These are phyloP conservation scores for Microhierax caerulescens DNA, from an alignment of 2,797 vertebrate genomes.

Conservation along the genomic window DNA sequence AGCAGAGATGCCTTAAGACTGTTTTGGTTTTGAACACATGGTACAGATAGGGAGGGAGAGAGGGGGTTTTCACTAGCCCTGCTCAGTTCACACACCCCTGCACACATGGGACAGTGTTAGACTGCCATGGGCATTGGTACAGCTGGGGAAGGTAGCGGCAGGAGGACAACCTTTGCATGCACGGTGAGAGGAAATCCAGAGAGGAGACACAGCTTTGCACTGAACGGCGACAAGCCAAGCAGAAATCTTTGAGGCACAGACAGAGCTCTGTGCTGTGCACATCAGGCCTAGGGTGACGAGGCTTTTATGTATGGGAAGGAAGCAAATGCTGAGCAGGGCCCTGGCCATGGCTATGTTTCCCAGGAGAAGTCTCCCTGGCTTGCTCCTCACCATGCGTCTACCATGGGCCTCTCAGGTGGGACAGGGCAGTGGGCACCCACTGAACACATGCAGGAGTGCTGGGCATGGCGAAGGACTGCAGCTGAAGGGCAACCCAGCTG, in stretches of 20 bases:
- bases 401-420: neutral
- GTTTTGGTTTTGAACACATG: neutral
- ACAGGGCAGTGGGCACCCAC: neutral
- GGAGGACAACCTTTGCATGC: neutral
- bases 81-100: neutral
- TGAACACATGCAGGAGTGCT: neutral
- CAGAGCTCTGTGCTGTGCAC: neutral
- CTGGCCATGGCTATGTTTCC: neutral
- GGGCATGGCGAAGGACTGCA: neutral
- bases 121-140: neutral
- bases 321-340: neutral
- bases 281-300: neutral
- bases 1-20: neutral
- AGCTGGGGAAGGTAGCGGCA: neutral
- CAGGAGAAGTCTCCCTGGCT: neutral
- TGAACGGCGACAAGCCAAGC: neutral
- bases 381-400: neutral
- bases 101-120: neutral
- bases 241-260: neutral
- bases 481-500: neutral
- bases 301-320: neutral
- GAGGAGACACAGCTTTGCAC: neutral
- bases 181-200: neutral
- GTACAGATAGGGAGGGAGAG: neutral
- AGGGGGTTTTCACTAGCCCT: neutral